A percentile compares a stretch with the other conserved stretches of the same genome.
Evolutionary conservation across 2,797 vertebrate species (phyloP).

Genomic region (Sebastes itinus): DNA sequence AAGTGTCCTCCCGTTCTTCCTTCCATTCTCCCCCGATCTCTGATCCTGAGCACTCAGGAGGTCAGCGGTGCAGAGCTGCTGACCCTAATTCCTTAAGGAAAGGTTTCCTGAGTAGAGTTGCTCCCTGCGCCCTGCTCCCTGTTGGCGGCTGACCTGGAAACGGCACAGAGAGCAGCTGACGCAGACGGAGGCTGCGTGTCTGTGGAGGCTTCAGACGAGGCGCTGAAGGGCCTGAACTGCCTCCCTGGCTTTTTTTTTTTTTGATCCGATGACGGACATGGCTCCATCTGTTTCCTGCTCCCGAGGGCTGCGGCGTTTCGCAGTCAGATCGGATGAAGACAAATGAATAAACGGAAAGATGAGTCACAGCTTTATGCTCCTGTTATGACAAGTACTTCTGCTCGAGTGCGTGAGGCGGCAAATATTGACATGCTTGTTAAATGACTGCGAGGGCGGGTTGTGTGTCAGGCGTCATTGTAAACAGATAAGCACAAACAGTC

Average conservation of each 20-base stretch:
- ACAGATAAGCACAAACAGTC: constrained; percentile 17
- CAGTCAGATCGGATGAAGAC: constrained; percentile 54
- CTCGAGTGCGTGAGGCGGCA: constrained; percentile 18
- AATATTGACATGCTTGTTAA: constrained; percentile 52
- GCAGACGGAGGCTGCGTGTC: background rate
- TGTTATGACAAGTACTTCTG: constrained; percentile 64
- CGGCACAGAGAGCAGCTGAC: constrained; percentile 38
- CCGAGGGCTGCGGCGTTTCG: constrained; percentile 7
- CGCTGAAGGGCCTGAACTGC: constrained; percentile 14
- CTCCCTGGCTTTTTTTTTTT: constrained; percentile 19
- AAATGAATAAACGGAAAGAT: constrained; percentile 61
- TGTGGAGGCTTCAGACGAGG: constrained; percentile 3
- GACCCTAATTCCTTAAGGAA: constrained; percentile 68
- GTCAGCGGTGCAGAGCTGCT: constrained; percentile 14
- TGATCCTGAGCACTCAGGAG: constrained; percentile 40
- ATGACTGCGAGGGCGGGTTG: constrained; percentile 19
- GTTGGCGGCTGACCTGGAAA: constrained; percentile 66
- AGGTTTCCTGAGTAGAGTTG: constrained; percentile 55
- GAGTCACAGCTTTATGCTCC: constrained; percentile 40
- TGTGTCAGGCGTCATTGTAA: constrained; percentile 18
- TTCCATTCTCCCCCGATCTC: constrained; percentile 49
- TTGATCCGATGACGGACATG: constrained; percentile 57
- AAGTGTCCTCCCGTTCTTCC: constrained; percentile 51
- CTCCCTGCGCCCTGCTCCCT: constrained; percentile 16
- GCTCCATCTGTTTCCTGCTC: constrained; percentile 75